A percentile compares a stretch with the other conserved stretches of the same genome.
Evolutionary conservation across 2,797 vertebrate species (phyloP).

Genomic region (Nannoperca australis): DNA sequence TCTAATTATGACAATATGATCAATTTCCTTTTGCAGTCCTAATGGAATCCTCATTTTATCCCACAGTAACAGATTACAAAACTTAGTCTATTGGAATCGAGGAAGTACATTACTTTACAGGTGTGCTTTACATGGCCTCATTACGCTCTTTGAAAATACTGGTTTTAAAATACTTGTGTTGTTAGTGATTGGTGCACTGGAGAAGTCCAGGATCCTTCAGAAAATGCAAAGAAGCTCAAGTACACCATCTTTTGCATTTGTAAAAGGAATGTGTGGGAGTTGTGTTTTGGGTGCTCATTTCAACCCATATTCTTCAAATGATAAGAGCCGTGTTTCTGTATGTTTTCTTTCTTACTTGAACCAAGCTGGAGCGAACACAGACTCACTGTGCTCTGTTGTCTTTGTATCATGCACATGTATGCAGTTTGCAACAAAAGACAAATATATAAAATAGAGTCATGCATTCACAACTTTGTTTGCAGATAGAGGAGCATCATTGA

Average conservation of each 20-base stretch:
- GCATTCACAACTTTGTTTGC: background rate
- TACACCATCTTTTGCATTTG: slow-evolving; percentile 23
- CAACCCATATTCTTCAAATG: slow-evolving; percentile 25
- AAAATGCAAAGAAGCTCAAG: slow-evolving; percentile 12
- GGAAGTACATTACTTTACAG: slow-evolving; percentile 16
- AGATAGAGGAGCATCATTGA: background rate
- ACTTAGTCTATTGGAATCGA: background rate
- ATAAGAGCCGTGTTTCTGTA: slow-evolving; percentile 10
- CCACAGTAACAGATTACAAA: no score
- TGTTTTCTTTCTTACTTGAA: slow-evolving; percentile 1
- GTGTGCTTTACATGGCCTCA: slow-evolving; percentile 9
- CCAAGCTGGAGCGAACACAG: background rate
- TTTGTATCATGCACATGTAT: background rate
- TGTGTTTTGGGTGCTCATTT: slow-evolving; percentile 31
- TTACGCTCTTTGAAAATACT: background rate
- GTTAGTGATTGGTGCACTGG: slow-evolving; percentile 4
- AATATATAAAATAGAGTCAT: background rate
- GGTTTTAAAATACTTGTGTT: background rate
- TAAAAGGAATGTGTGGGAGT: slow-evolving; percentile 27
- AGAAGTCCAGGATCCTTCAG: background rate
- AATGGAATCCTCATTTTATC: background rate
- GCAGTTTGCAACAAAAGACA: slow-evolving; percentile 2
- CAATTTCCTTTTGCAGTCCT: background rate
- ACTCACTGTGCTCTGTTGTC: background rate
- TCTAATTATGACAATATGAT: background rate